These are phyloP conservation scores for Addax nasomaculatus DNA, from an alignment of 2,113 vertebrate species.

Conservation along the genomic window DNA sequence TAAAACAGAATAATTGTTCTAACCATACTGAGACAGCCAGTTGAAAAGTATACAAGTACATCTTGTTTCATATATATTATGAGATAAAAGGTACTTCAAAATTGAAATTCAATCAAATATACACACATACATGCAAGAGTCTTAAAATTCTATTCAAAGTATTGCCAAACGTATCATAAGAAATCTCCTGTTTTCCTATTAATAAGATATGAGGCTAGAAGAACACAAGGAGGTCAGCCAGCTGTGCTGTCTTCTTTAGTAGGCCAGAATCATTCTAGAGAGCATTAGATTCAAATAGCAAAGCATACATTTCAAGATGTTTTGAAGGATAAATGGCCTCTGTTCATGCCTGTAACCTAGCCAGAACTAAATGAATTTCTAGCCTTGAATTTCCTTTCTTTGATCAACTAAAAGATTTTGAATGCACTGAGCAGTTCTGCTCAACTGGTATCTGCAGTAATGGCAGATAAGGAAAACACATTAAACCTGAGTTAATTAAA, in stretches of 20 bases:
- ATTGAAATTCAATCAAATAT: background rate
- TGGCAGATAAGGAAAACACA: constrained; percentile 42
- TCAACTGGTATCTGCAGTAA: background rate
- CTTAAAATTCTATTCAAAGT: background rate
- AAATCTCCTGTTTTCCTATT: background rate
- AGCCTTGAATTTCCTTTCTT: constrained; percentile 30
- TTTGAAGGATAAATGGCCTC: constrained; percentile 17
- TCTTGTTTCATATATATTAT: background rate
- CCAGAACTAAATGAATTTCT: constrained; percentile 24
- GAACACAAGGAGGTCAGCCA: background rate
- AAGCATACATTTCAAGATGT: background rate
- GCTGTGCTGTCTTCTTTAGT: background rate
- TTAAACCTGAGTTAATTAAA: constrained; percentile 61
- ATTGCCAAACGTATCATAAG: background rate
- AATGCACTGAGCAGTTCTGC: background rate
- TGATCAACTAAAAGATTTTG: constrained; percentile 44
- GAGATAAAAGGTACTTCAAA: background rate
- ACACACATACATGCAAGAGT: background rate
- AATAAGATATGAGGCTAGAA: background rate
- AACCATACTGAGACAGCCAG: background rate
- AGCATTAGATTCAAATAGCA: background rate
- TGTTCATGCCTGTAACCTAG: background rate
- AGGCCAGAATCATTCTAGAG: background rate
- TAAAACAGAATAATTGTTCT: background rate
- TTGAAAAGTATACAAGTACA: background rate